phyloP scores from a whole-genome alignment of 30 jellyfish, hydroid and myxozoan genomes.

The Catostylus mosaicus region DNA sequence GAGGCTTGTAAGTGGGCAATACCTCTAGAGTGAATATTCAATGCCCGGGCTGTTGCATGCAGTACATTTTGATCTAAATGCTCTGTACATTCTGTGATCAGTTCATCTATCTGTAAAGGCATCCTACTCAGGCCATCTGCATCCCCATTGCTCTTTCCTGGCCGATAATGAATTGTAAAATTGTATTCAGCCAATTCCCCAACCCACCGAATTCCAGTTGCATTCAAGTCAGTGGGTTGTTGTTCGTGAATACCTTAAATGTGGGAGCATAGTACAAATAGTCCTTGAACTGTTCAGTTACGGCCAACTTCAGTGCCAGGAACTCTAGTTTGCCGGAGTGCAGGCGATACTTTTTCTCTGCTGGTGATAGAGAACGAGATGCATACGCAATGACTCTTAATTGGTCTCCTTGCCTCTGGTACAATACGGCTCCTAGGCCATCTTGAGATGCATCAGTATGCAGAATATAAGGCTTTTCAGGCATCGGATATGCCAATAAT shows the following conservation, averaged over 20 bases:
- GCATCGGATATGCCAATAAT: constrained; percentile 20
- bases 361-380: no score
- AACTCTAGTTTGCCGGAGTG: constrained; percentile 15
- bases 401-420: no score
- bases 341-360: no score
- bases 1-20: background rate
- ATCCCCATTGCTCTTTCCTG: constrained; percentile 2
- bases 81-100: constrained; percentile 20
- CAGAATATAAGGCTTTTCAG: background rate
- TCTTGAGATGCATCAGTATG: constrained; percentile 15
- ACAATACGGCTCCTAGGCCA: no score
- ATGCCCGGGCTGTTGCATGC: constrained; percentile 4
- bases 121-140: constrained; percentile 20
- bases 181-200: constrained; percentile 20
- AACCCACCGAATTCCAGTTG: constrained; percentile 24
- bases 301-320: constrained; percentile 20
- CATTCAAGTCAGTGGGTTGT: constrained; percentile 32
- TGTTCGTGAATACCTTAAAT: constrained; percentile 1
- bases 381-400: no score
- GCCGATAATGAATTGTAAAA: constrained; percentile 11
- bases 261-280: constrained; percentile 11
- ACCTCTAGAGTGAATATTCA: background rate
- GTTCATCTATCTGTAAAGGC: constrained; percentile 10
- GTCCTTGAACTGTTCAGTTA: constrained; percentile 2
- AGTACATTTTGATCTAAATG: background rate